phyloP scores from a whole-genome alignment of 2,797 vertebrate genomes.

The Urocyon cinereoargenteus region DNA sequence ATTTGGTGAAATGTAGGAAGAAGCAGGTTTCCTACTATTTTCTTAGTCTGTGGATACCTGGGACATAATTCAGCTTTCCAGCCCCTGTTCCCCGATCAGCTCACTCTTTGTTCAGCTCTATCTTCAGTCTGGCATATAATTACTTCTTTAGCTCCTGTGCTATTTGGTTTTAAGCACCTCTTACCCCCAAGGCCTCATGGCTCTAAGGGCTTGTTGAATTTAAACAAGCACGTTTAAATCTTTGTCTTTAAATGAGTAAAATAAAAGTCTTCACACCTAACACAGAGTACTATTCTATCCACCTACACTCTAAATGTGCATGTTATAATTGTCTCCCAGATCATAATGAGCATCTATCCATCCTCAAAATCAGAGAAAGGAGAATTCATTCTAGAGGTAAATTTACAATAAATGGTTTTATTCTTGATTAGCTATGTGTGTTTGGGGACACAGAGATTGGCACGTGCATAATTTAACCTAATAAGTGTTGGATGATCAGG shows the following conservation, averaged over 20 bases:
- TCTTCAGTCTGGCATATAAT: slow-evolving; percentile 80
- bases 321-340: slow-evolving; percentile 74
- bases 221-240: slow-evolving; percentile 82
- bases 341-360: slow-evolving; percentile 82
- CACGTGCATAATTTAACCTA: slow-evolving; percentile 67
- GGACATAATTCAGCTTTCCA: slow-evolving; percentile 77
- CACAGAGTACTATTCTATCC: slow-evolving; percentile 69
- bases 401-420: slow-evolving; percentile 79
- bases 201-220: slow-evolving; percentile 81
- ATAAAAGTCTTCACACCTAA: slow-evolving; percentile 80
- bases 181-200: slow-evolving; percentile 77
- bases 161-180: slow-evolving; percentile 85
- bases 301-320: slow-evolving; percentile 78
- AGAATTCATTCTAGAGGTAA: slow-evolving; percentile 76
- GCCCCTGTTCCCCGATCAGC: slow-evolving; percentile 74
- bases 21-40: slow-evolving; percentile 46
- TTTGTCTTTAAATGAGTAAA: slow-evolving; percentile 84
- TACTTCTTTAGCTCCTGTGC: slow-evolving; percentile 81
- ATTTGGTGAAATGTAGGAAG: slow-evolving; percentile 35
- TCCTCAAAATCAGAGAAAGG: slow-evolving; percentile 72
- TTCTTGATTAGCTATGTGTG: slow-evolving; percentile 77
- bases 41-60: slow-evolving; percentile 60
- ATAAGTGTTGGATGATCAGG: slow-evolving; percentile 73
- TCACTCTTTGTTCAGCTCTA: slow-evolving; percentile 73
- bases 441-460: slow-evolving; percentile 75